These are phyloP conservation scores for Apolygus lucorum DNA, from an alignment of 1,140 invertebrate species.

Conservation along the genomic window DNA sequence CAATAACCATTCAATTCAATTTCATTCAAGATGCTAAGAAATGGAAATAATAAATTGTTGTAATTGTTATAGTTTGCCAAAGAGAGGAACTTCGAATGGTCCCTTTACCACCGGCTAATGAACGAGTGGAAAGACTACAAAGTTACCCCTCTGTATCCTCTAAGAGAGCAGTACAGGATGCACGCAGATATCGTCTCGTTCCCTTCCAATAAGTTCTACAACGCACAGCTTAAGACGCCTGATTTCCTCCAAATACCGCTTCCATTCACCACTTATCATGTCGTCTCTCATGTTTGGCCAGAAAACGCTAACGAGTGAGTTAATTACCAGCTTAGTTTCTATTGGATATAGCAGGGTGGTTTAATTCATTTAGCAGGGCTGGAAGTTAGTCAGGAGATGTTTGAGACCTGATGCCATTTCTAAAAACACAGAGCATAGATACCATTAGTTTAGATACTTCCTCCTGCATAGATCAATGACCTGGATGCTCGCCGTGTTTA, in stretches of 20 bases:
- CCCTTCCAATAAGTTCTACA: slow-evolving; percentile 73
- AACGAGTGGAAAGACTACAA: slow-evolving; percentile 39
- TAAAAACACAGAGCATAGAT: too few species aligned
- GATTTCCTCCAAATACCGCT: slow-evolving; percentile 30
- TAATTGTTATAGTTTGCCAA: slow-evolving; percentile 51
- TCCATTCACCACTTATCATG: slow-evolving; percentile 45
- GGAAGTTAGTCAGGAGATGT: too few species aligned
- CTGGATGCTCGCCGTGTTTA: too few species aligned
- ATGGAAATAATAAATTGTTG: too few species aligned
- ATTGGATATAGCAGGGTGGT: too few species aligned
- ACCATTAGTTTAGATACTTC: too few species aligned
- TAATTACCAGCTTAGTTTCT: too few species aligned
- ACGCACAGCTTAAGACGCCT: slow-evolving; percentile 46
- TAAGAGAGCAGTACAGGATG: slow-evolving; percentile 80
- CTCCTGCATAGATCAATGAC: too few species aligned
- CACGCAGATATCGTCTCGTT: slow-evolving; percentile 63
- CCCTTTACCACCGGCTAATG: slow-evolving; percentile 55
- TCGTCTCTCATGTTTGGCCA: slow-evolving; percentile 45
- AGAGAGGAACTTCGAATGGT: slow-evolving; percentile 48
- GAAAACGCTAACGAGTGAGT: background rate
- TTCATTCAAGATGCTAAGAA: too few species aligned
- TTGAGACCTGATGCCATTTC: too few species aligned
- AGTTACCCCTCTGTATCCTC: slow-evolving; percentile 44
- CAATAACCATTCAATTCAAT: too few species aligned
- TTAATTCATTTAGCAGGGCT: too few species aligned